These are phyloP conservation scores for Ichneumoninae sp. DNA, from an alignment of 2,888 invertebrate genomes.

Conservation along the genomic window DNA sequence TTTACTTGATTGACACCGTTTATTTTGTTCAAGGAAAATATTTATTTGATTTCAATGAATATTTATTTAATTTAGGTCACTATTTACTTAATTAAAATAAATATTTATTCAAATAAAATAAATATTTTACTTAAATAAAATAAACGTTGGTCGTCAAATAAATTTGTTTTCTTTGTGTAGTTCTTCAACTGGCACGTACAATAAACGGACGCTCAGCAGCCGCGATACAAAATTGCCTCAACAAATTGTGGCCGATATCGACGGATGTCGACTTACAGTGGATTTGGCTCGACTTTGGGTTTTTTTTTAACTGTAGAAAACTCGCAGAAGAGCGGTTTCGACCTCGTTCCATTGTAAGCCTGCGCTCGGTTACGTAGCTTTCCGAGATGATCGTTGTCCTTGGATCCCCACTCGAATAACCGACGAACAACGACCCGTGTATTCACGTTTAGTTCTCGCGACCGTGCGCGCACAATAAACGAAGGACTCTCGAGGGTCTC, in stretches of 20 bases:
- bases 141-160: no score
- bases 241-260: constrained; percentile 4
- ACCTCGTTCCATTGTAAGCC: neutral
- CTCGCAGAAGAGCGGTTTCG: neutral
- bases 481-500: constrained; percentile 3
- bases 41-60: no score
- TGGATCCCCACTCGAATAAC: constrained; percentile 10
- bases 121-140: no score
- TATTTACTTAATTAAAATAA: no score
- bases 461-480: neutral
- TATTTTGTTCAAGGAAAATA: no score
- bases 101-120: no score
- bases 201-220: neutral
- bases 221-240: constrained; percentile 11
- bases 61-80: no score
- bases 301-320: neutral
- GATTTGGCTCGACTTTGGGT: constrained; percentile 19
- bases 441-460: neutral
- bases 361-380: neutral
- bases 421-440: constrained; percentile 1
- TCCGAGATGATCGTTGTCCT: neutral
- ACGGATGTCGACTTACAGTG: constrained; percentile 9
- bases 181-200: neutral
- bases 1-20: no score
- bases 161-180: no score